phyloP scores from a whole-genome alignment of 2,888 invertebrate species.

The Galerucella calmariensis region DNA sequence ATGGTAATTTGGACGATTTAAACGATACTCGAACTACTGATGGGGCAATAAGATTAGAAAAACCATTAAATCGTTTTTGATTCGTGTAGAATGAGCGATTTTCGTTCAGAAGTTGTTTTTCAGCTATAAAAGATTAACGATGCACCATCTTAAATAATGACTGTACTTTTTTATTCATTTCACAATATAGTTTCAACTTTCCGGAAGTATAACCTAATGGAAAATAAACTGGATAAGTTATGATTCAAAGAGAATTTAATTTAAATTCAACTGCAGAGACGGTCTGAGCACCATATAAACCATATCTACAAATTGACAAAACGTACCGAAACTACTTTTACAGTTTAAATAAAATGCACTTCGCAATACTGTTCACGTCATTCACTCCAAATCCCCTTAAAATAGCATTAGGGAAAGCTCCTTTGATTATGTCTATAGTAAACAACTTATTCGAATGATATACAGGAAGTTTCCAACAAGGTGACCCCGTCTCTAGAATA shows the following conservation, averaged over 20 bases:
- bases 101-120: constrained; percentile 37
- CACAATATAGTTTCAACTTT: constrained; percentile 35
- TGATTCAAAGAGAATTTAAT: constrained; percentile 24
- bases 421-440: too few species aligned
- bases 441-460: too few species aligned
- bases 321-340: too few species aligned
- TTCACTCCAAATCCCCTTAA: too few species aligned
- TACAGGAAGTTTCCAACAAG: too few species aligned
- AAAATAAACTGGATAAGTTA: constrained; percentile 41
- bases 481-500: too few species aligned
- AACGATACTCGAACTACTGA: constrained; percentile 32
- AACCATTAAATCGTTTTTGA: constrained; percentile 34
- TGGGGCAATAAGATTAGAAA: constrained; percentile 32
- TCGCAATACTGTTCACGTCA: too few species aligned
- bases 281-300: too few species aligned
- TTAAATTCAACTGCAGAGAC: too few species aligned
- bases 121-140: constrained; percentile 43
- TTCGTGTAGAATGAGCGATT: constrained; percentile 39
- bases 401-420: too few species aligned
- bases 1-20: constrained; percentile 34
- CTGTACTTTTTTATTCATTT: constrained; percentile 30
- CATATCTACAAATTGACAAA: too few species aligned
- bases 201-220: constrained; percentile 37
- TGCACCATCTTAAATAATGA: constrained; percentile 38
- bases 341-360: too few species aligned